Evolutionary conservation across 2,797 vertebrate species (phyloP).

Genomic region (Rhodeus uyekii): DNA sequence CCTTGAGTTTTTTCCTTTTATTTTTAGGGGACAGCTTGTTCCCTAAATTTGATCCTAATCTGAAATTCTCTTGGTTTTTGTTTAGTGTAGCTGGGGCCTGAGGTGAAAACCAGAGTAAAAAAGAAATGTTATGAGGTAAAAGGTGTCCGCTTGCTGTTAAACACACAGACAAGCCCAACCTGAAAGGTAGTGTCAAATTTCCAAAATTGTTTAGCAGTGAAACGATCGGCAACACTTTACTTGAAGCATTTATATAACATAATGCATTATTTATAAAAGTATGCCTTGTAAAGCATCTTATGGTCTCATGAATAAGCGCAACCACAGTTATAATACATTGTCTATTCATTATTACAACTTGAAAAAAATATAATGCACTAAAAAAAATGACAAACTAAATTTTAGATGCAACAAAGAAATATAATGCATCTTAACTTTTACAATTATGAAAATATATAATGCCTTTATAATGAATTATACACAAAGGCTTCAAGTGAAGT

Average conservation of each 20-base stretch:
- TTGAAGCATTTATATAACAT: not conserved
- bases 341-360: not conserved
- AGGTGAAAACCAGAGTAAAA: not conserved
- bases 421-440: not conserved
- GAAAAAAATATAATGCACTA: not conserved
- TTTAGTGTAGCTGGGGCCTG: constrained; percentile 1
- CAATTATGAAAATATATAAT: not conserved
- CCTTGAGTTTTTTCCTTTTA: not conserved
- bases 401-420: constrained; percentile 4
- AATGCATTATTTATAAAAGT: not conserved
- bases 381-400: not conserved
- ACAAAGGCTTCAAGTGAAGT: not conserved
- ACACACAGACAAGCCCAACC: not conserved
- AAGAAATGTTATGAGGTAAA: not conserved
- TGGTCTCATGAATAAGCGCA: not conserved
- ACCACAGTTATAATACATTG: not conserved
- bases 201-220: not conserved
- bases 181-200: constrained; percentile 2
- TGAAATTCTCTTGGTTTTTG: not conserved
- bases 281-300: not conserved
- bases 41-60: constrained; percentile 27
- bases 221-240: not conserved
- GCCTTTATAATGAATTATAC: not conserved
- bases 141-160: not conserved
- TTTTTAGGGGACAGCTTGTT: not conserved